Conservation (phyloP, 2,113 vertebrate genomes). For the Lasiurus borealis region DNA sequence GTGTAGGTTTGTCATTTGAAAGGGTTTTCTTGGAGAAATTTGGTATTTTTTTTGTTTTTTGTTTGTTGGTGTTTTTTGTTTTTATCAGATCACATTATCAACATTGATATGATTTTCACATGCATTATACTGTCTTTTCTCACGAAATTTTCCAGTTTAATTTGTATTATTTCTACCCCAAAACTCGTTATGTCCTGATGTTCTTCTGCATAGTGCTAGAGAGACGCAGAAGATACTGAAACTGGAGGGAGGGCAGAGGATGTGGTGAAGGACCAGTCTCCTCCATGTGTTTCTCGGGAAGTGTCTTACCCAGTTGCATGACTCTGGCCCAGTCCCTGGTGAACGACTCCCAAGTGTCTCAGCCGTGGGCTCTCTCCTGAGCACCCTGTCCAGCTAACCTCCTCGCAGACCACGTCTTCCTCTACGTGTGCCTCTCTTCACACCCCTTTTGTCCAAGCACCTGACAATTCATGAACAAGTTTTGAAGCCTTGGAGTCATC, state of each 20-base stretch:
- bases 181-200: background rate
- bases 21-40: slow-evolving; percentile 14
- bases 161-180: background rate
- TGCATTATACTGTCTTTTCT: background rate
- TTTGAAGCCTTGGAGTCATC: slow-evolving; percentile 9
- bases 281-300: slow-evolving; percentile 2
- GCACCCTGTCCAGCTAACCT: background rate
- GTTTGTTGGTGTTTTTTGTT: background rate
- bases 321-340: too few species aligned
- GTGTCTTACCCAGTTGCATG: background rate
- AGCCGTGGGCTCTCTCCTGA: background rate
- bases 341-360: background rate
- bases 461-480: background rate
- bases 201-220: slow-evolving; percentile 12
- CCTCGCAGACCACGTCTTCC: background rate
- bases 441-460: background rate
- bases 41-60: background rate
- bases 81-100: background rate
- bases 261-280: background rate
- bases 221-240: background rate
- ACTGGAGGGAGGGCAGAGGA: background rate
- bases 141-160: slow-evolving; percentile 2
- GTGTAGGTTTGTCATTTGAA: background rate
- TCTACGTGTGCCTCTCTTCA: background rate
- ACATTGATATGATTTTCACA: background rate